Evolutionary conservation across 2,113 vertebrate genomes (phyloP), one percentile per base, ranked within the genome.

Genomic region (Oreochromis aureus): DNA sequence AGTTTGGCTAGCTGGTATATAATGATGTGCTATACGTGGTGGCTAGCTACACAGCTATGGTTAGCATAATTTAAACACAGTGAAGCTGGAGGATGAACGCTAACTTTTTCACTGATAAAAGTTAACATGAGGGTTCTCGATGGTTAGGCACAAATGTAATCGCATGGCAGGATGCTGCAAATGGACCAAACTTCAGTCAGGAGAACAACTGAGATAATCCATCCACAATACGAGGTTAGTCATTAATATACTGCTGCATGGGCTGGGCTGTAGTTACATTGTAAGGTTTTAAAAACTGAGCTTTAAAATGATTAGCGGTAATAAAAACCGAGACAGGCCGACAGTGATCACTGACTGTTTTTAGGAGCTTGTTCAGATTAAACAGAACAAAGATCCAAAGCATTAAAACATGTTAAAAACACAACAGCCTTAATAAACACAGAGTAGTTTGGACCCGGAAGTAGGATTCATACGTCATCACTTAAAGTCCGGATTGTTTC

Each of bases 201-300:
- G 54, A 56, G 54, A 13, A 56, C 55, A 27, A 13, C 55, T 56
- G 22, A 56, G 55, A 56, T 27, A 1, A 56, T 56, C 0, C 55
- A 56, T 7, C 54, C 54, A 56, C 54, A 27, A 13, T 27, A 27
- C 24, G 54, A 27, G 55, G 55, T 3, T 56, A 3, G 24, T 58
- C 24, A 1, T 30, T 59, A 0, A 59, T 30, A 59, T 59, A 59
- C 56, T 59, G 56, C 56, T 56, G 2, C 22, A 1, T 0, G 22
- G 11, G 54, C 22, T 16, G 12, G 55, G 56, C 24, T 58, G 24
- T 58, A 58, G 24, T 16, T 58, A 8, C 56, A 16, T 16, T 2
- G 0, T 58, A 58, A 16, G 13, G 24, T 58, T 16, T 58, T 30
- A 58, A 55, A 55, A 18, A 27, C 2, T 58, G 2, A 58, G 24